Conservation (phyloP, 1,140 invertebrate species). For the Cotesia chilonis region DNA sequence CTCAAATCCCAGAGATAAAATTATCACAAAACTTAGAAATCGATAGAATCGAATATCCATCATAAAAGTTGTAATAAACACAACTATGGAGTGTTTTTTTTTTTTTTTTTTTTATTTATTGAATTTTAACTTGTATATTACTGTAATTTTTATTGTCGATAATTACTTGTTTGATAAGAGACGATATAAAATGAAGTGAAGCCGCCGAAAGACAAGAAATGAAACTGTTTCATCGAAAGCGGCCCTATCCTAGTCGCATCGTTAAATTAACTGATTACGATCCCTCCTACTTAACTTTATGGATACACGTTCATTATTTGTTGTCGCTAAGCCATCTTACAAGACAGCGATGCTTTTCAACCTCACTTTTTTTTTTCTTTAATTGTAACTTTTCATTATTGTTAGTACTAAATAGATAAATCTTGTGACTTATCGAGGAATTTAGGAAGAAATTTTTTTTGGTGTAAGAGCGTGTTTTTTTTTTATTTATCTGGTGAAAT, state of each 20-base stretch:
- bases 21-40: background rate
- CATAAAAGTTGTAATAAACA: background rate
- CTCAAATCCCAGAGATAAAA: background rate
- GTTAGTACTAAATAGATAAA: no score
- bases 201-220: constrained; percentile 38
- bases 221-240: constrained; percentile 47
- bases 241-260: constrained; percentile 47
- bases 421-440: no score
- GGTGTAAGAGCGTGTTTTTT: no score
- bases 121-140: background rate
- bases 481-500: no score
- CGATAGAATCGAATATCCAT: background rate
- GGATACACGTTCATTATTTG: constrained; percentile 17
- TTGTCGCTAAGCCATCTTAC: background rate
- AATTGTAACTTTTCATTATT: no score
- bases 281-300: constrained; percentile 41
- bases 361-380: no score
- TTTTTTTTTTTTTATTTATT: no score
- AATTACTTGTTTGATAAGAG: background rate
- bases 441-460: no score
- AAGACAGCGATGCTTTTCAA: no score
- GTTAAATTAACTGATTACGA: constrained; percentile 52
- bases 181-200: constrained; percentile 27
- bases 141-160: background rate
- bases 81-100: no score